phyloP scores from a whole-genome alignment of 2,797 vertebrate species.

The Pogoniulus pusillus region DNA sequence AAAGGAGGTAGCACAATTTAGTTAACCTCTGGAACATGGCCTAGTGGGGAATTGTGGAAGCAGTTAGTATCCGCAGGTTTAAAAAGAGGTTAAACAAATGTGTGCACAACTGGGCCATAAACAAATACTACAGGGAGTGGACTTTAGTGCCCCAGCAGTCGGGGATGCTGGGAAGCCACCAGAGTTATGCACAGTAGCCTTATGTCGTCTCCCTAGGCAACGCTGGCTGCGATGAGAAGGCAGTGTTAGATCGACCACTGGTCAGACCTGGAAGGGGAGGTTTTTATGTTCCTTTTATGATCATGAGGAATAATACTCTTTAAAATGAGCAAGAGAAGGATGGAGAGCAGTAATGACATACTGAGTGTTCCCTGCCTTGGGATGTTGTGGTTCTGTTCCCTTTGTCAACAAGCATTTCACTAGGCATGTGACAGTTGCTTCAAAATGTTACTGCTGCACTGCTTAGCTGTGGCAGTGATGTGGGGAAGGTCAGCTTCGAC shows the following conservation, averaged over 20 bases:
- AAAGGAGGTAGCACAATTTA: neutral
- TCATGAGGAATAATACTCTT: neutral
- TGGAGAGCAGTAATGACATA: neutral
- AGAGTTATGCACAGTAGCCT: neutral
- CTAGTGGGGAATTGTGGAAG: neutral
- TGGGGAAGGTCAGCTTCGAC: neutral
- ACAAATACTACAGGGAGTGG: neutral
- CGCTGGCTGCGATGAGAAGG: neutral
- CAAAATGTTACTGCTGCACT: neutral
- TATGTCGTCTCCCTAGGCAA: fast-evolving
- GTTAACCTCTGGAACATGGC: neutral
- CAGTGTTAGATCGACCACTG: neutral
- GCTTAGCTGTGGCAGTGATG: neutral
- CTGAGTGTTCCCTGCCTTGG: neutral
- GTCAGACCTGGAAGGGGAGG: neutral
- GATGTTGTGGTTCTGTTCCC: neutral
- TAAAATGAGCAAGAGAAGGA: neutral
- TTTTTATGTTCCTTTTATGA: neutral
- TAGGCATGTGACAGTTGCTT: neutral
- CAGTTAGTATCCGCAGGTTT: neutral
- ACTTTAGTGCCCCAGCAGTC: neutral
- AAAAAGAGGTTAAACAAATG: neutral
- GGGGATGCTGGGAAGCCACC: neutral
- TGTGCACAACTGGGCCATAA: neutral
- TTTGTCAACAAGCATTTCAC: neutral